Evolutionary conservation across 1,140 invertebrate species (phyloP).

Genomic region (Neodiprion lecontei): DNA sequence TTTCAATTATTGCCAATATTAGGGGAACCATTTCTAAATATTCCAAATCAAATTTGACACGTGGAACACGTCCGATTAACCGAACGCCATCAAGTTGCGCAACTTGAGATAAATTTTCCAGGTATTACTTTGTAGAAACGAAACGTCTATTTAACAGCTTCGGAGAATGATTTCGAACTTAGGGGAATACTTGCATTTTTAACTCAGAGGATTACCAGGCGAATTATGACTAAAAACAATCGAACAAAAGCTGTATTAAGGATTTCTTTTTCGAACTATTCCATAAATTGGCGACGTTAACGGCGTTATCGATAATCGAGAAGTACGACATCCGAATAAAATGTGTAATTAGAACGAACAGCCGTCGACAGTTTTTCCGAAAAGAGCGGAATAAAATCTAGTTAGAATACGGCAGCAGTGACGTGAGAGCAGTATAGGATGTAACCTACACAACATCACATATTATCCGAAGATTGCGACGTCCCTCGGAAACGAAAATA

Average conservation of each 20-base stretch:
- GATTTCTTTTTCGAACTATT: background rate
- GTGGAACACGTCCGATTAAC: no score
- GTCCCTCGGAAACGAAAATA: conserved; percentile 7
- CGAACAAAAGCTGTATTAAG: background rate
- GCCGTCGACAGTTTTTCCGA: background rate
- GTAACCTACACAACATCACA: background rate
- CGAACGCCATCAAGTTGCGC: no score
- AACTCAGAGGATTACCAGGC: no score
- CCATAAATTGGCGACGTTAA: background rate
- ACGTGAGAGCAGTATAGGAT: background rate
- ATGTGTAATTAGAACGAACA: background rate
- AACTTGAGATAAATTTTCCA: no score
- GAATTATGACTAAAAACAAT: background rate
- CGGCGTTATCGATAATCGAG: background rate
- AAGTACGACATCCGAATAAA: background rate
- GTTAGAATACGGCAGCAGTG: background rate
- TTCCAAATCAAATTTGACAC: no score
- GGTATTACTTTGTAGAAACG: no score
- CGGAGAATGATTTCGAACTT: no score
- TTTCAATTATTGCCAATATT: no score
- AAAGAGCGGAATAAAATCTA: background rate
- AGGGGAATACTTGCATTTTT: no score
- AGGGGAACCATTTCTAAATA: no score
- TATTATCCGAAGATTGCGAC: conserved; percentile 1
- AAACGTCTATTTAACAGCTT: no score